Conservation (phyloP, 2,797 vertebrate species). For the Capromys pilorides region DNA sequence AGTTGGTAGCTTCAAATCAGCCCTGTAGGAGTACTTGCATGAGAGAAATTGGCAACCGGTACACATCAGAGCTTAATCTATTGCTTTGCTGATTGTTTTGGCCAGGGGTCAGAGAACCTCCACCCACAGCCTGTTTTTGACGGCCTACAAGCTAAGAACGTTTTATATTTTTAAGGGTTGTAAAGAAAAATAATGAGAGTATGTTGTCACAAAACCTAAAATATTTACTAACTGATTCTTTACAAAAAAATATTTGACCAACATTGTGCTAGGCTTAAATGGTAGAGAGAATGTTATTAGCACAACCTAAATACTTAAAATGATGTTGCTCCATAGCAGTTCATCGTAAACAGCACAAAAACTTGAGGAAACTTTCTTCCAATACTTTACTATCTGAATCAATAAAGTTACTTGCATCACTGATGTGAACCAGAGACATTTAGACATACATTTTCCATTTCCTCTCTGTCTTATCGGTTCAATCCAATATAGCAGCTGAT, state of each 20-base stretch:
- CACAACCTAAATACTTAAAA: constrained; percentile 35
- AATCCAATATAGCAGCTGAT: constrained; percentile 20
- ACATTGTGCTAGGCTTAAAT: not conserved
- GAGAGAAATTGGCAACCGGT: constrained; percentile 25
- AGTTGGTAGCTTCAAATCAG: constrained; percentile 28
- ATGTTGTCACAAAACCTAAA: constrained; percentile 32
- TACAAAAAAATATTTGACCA: constrained; percentile 27
- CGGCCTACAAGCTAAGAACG: constrained; percentile 27
- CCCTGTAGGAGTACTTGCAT: not conserved
- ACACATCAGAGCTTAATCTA: constrained; percentile 53
- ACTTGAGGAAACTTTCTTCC: constrained; percentile 27
- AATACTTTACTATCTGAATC: constrained; percentile 22
- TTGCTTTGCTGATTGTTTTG: constrained; percentile 61
- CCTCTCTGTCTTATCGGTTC: not conserved
- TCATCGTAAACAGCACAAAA: not conserved
- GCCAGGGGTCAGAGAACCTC: constrained; percentile 24
- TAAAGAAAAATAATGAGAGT: constrained; percentile 24
- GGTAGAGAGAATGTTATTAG: constrained; percentile 33
- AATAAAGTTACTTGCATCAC: not conserved
- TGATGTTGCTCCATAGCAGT: not conserved
- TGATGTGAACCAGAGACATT: not conserved
- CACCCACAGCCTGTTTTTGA: constrained; percentile 1
- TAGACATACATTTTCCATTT: not conserved
- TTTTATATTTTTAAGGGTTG: constrained; percentile 46
- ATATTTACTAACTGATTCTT: constrained; percentile 41